Evolutionary conservation across 2,888 invertebrate genomes (phyloP).

Genomic region (Mystacides longicornis): DNA sequence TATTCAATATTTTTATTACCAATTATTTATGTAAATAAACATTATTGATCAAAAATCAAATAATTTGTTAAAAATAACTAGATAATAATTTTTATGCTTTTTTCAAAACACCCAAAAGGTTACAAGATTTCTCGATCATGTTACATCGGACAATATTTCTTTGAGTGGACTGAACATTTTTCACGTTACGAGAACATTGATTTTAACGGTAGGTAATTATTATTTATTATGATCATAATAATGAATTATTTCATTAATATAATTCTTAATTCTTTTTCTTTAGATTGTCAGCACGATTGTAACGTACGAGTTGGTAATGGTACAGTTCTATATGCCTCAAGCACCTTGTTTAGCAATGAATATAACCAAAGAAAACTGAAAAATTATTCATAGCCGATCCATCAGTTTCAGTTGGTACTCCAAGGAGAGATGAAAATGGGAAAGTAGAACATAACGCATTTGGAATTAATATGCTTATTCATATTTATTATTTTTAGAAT

Average conservation of each 20-base stretch:
- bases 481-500: too few species aligned
- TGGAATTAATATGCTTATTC: too few species aligned
- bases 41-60: too few species aligned
- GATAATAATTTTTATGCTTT: too few species aligned
- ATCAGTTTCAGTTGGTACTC: too few species aligned
- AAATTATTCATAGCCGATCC: too few species aligned
- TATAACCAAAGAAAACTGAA: conserved; percentile 5
- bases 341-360: background rate
- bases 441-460: too few species aligned
- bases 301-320: conserved; percentile 46
- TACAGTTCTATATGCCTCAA: conserved; percentile 29
- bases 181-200: conserved; percentile 13
- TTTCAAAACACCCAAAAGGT: too few species aligned
- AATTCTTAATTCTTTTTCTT: background rate
- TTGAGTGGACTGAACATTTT: conserved; percentile 17
- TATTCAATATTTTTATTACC: too few species aligned
- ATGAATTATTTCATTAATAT: background rate
- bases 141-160: conserved; percentile 9
- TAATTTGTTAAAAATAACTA: too few species aligned
- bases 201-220: conserved; percentile 17
- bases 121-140: conserved; percentile 17
- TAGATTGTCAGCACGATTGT: conserved; percentile 50
- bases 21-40: too few species aligned
- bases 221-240: background rate
- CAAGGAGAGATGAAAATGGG: too few species aligned